These are phyloP conservation scores for Amphipoea lucens DNA, from an alignment of 2,888 invertebrate genomes.

Conservation along the genomic window DNA sequence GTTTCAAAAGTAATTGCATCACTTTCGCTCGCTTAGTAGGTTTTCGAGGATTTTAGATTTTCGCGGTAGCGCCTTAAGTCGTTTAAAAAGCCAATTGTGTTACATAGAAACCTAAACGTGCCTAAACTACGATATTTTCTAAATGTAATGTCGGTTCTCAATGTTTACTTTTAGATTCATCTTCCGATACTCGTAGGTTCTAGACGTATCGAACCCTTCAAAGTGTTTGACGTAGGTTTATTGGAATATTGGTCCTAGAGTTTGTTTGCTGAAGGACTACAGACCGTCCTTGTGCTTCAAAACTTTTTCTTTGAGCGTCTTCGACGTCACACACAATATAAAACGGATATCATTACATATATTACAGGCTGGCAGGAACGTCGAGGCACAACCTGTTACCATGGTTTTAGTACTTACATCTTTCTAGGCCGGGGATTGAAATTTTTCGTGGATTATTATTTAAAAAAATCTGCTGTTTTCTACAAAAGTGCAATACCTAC, in stretches of 20 bases:
- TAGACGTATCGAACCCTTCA: not conserved
- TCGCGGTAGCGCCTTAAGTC: too few relatives aligned
- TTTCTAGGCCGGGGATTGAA: too few relatives aligned
- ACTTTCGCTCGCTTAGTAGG: too few relatives aligned
- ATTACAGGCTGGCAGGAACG: too few relatives aligned
- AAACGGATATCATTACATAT: not conserved
- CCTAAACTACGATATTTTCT: not conserved
- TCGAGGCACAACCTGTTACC: too few relatives aligned
- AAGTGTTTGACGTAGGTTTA: conserved; percentile 19
- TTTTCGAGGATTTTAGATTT: too few relatives aligned
- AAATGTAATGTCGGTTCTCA: not conserved
- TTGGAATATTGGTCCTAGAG: conserved; percentile 27
- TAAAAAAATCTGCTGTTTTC: too few relatives aligned
- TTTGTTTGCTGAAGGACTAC: conserved; percentile 2
- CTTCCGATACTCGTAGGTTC: not conserved
- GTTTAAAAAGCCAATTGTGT: not conserved
- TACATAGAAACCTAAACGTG: not conserved
- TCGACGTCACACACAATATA: not conserved
- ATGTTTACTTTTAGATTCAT: not conserved
- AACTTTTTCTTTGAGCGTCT: not conserved
- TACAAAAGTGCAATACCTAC: too few relatives aligned
- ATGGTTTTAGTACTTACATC: too few relatives aligned
- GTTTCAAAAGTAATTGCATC: too few relatives aligned
- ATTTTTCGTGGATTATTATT: too few relatives aligned
- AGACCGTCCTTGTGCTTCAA: not conserved